Evolutionary conservation across 2,113 vertebrate genomes (phyloP), one percentile per base, ranked within the genome.

Genomic region (Butorides virescens): DNA sequence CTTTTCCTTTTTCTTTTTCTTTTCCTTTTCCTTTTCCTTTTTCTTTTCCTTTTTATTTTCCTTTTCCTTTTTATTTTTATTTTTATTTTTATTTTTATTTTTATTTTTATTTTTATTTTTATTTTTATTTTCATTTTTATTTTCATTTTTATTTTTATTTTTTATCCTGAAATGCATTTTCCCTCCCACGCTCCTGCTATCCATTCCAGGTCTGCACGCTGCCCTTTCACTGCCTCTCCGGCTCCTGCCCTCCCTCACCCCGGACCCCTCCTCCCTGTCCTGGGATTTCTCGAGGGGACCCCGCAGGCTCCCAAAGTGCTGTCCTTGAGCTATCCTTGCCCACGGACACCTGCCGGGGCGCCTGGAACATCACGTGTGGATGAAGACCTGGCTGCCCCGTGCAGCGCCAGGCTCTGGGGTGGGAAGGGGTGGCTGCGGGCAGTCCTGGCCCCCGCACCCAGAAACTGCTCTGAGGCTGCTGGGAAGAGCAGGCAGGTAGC

Each of bases 351-450:
- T 90, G 74, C 7, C 53, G 42, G 39, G 53, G 7, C n/a, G 26
- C 34, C 32, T 47, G 71, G 73, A 73, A 34, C 71, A 66, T 52
- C 5, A 5, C 1, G 3, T 75, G 16, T 3, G 10, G 58, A 14
- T 13, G 52, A 72, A 50, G 62, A 5, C 42, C 53, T 75, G 18
- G 34, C 22, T 0, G 0, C 9, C 10, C 32, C 1, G 7, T 10
- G 49, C 30, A 49, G 50, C 8, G 30, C 63, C 53, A 49, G 67
- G 53, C 29, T 68, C 50, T 30, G 49, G 53, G 15, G 10, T 53
- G 67, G 71, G 50, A 55, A 44, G 72, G 16, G 36, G 5, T 30
- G 55, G 16, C 87, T 46, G 8, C 0, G 15, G 42, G 8, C 32
- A 37, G 21, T 15, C 34, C 75, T 29, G 14, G 16, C 32, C 42